Evolutionary conservation across 1,140 invertebrate species (phyloP).

Genomic region (Trichonephila clavata): DNA sequence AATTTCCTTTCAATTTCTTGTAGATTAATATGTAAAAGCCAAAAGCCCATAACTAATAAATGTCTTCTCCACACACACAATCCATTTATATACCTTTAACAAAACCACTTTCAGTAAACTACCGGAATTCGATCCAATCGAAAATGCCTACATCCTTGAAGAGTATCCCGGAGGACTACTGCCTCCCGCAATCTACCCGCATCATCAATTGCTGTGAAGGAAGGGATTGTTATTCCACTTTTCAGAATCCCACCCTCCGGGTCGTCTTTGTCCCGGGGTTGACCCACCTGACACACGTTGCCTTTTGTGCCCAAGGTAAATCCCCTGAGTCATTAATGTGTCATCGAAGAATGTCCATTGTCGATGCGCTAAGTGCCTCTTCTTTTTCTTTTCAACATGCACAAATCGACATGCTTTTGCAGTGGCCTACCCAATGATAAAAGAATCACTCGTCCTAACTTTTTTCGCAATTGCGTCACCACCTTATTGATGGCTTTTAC

Average conservation of each 20-base stretch:
- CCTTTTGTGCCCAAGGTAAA: slow-evolving; percentile 51
- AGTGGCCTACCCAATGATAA: slow-evolving; percentile 6
- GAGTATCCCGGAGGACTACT: background rate
- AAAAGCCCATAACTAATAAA: too few relatives aligned
- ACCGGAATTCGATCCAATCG: background rate
- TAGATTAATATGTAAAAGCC: too few relatives aligned
- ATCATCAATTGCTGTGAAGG: slow-evolving; percentile 15
- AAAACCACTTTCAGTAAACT: too few relatives aligned
- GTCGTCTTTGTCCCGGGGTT: slow-evolving; percentile 28
- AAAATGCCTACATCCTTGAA: slow-evolving; percentile 9
- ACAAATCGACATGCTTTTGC: slow-evolving; percentile 10
- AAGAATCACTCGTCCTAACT: slow-evolving; percentile 1
- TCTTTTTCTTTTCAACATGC: slow-evolving; percentile 29
- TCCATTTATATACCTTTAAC: too few relatives aligned
- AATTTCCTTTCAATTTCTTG: too few relatives aligned
- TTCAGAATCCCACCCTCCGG: slow-evolving; percentile 29
- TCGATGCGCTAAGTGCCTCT: slow-evolving; percentile 57
- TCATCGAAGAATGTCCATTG: slow-evolving; percentile 72
- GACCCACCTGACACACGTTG: slow-evolving; percentile 64
- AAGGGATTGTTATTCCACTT: slow-evolving; percentile 50
- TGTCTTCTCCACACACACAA: too few relatives aligned
- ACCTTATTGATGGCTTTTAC: slow-evolving; percentile 18
- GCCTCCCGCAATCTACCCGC: background rate
- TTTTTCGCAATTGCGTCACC: slow-evolving; percentile 26
- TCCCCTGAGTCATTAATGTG: slow-evolving; percentile 72